These are phyloP conservation scores for Cetonia aurata DNA, from an alignment of 2,888 invertebrate species.

Conservation along the genomic window DNA sequence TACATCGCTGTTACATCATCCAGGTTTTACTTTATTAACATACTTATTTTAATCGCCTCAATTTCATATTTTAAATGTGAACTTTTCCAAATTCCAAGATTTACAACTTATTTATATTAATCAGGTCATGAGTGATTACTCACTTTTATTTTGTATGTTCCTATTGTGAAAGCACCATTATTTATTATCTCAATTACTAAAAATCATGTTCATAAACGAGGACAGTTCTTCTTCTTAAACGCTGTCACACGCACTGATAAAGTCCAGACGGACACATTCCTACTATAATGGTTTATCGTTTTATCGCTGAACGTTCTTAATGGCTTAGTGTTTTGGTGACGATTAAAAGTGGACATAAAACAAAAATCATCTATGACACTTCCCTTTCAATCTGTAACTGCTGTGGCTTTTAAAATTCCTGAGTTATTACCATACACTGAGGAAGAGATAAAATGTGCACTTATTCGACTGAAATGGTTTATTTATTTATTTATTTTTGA, in stretches of 20 bases:
- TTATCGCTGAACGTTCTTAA: conserved; percentile 28
- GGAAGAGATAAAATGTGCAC: conserved; percentile 32
- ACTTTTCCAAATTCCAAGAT: too few species aligned
- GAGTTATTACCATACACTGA: conserved; percentile 33
- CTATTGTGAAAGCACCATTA: too few species aligned
- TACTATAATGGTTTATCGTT: conserved; percentile 29
- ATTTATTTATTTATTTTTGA: background rate
- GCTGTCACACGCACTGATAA: background rate
- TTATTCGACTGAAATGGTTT: background rate
- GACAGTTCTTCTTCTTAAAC: too few species aligned
- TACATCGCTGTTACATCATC: background rate
- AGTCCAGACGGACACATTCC: conserved; percentile 11
- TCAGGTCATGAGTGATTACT: too few species aligned
- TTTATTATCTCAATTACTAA: too few species aligned
- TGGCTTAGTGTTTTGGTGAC: conserved; percentile 4
- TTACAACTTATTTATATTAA: too few species aligned
- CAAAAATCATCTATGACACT: conserved; percentile 8
- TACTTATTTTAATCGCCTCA: too few species aligned
- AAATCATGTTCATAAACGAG: too few species aligned
- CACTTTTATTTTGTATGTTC: too few species aligned
- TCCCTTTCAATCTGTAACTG: conserved; percentile 2
- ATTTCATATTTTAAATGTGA: too few species aligned
- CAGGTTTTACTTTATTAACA: too few species aligned
- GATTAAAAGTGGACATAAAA: conserved; percentile 30
- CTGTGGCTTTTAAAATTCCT: conserved; percentile 48